phyloP scores from a whole-genome alignment of 2,797 vertebrate genomes.

The Sphenopsis melanotis region DNA sequence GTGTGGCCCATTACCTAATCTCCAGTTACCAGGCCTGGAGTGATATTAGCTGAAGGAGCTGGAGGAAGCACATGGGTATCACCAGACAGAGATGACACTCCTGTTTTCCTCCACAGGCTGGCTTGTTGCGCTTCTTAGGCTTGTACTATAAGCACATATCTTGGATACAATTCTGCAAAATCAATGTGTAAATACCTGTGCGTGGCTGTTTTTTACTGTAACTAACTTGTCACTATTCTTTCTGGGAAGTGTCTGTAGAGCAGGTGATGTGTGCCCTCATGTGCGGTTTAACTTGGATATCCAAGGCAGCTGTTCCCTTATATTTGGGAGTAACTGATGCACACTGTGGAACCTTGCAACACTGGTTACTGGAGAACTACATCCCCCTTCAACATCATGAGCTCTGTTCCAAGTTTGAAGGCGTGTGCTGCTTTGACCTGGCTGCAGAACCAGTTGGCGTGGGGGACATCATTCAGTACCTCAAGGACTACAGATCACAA shows the following conservation, averaged over 20 bases:
- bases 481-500: background rate
- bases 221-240: background rate
- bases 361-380: background rate
- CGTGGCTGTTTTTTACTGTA: background rate
- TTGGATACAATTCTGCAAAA: background rate
- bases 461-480: background rate
- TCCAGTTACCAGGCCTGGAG: background rate
- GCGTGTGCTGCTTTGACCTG: background rate
- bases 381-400: background rate
- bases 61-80: background rate
- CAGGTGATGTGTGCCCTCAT: accelerated
- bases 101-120: background rate
- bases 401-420: background rate
- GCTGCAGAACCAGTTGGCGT: background rate
- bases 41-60: background rate
- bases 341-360: background rate
- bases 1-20: background rate
- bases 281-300: background rate
- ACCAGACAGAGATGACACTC: background rate
- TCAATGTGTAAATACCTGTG: background rate
- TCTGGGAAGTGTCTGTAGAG: background rate
- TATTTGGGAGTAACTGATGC: background rate
- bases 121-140: background rate
- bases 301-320: background rate
- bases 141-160: background rate